Conservation (phyloP, 2,888 invertebrate genomes). For the Mimachlamys varia region DNA sequence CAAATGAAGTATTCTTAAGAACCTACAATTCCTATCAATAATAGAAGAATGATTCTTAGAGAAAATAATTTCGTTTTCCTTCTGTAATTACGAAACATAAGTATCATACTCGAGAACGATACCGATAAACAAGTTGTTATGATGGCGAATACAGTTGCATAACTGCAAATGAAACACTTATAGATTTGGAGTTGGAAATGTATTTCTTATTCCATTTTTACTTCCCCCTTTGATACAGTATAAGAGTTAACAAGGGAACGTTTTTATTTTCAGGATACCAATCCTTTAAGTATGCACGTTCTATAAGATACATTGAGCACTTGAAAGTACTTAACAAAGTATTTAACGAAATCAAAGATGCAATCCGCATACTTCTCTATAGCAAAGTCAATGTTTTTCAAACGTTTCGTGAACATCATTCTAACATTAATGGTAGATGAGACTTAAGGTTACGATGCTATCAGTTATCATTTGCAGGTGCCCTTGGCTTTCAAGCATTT, state of each 20-base stretch:
- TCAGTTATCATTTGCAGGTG: neutral
- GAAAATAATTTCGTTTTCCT: neutral
- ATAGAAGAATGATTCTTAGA: neutral
- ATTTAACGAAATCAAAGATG: neutral
- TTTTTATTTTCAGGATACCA: neutral
- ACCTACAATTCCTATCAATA: too few species aligned
- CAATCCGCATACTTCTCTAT: neutral
- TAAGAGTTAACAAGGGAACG: neutral
- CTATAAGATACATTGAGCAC: neutral
- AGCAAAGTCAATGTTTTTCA: neutral
- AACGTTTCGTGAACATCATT: neutral
- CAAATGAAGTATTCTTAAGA: too few species aligned
- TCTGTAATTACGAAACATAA: neutral
- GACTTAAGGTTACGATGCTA: neutral
- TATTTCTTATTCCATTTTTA: neutral
- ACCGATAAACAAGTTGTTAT: neutral
- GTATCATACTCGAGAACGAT: neutral
- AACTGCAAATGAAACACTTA: neutral
- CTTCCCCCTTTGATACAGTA: neutral
- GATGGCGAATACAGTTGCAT: too few species aligned
- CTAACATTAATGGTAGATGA: neutral
- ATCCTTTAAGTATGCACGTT: neutral
- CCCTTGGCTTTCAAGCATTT: too few species aligned
- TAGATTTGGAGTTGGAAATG: neutral
- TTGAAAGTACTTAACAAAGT: conserved; percentile 16